phyloP scores from a whole-genome alignment of 2,888 invertebrate species.

The Arge pagana region DNA sequence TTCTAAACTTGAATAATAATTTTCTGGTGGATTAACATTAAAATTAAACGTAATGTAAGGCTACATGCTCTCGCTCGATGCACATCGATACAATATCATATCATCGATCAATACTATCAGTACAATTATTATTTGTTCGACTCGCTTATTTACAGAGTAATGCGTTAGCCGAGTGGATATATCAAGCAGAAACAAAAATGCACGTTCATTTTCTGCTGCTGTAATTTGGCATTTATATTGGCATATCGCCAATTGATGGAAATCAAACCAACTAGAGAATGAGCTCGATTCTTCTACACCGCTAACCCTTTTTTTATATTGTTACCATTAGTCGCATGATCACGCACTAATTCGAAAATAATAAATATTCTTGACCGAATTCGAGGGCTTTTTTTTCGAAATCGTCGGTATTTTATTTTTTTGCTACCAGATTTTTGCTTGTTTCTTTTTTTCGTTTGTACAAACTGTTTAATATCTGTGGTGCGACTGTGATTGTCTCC shows the following conservation, averaged over 20 bases:
- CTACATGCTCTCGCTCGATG: constrained; percentile 20
- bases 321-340: constrained; percentile 14
- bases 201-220: not conserved
- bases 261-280: constrained; percentile 12
- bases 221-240: not conserved
- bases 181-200: not conserved
- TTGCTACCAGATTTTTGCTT: constrained; percentile 2
- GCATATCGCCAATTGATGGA: not conserved
- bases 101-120: not conserved
- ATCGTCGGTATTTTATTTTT: not conserved
- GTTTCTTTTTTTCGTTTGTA: constrained; percentile 61
- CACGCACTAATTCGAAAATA: constrained; percentile 34
- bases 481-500: constrained; percentile 62
- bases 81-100: constrained; percentile 29
- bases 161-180: not conserved
- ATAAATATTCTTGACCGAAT: constrained; percentile 11
- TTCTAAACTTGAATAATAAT: not conserved
- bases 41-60: constrained; percentile 22
- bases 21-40: constrained; percentile 22
- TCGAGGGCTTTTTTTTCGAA: too few relatives aligned
- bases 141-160: constrained; percentile 11
- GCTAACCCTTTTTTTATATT: constrained; percentile 12
- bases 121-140: not conserved
- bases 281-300: not conserved
- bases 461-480: constrained; percentile 61